phyloP scores from a whole-genome alignment of 1,140 invertebrate genomes.

The Heliconius himera region DNA sequence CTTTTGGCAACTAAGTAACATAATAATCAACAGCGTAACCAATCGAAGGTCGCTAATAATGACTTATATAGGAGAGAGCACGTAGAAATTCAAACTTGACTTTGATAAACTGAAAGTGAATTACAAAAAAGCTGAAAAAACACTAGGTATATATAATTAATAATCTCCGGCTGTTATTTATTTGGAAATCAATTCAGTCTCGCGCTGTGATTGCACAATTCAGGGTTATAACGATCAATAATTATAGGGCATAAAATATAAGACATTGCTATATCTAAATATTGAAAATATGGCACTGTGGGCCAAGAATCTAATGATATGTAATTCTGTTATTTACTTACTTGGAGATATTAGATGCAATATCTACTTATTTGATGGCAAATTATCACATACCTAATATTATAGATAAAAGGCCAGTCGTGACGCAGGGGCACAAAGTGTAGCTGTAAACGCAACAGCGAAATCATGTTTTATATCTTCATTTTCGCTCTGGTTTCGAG shows the following conservation, averaged over 20 bases:
- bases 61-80: slow-evolving; percentile 3
- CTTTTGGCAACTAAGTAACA: slow-evolving; percentile 15
- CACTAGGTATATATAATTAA: neutral
- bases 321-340: no score
- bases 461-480: no score
- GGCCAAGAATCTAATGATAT: no score
- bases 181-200: slow-evolving; percentile 4
- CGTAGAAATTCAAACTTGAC: slow-evolving; percentile 23
- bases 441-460: no score
- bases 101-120: slow-evolving; percentile 22
- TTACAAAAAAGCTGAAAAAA: neutral
- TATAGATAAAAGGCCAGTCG: no score
- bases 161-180: neutral
- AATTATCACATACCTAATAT: no score
- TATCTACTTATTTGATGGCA: no score
- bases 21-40: slow-evolving; percentile 18
- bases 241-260: neutral
- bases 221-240: slow-evolving; percentile 17
- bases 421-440: no score
- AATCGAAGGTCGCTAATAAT: slow-evolving; percentile 21
- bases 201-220: neutral
- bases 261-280: neutral
- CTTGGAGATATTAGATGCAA: no score
- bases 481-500: no score
- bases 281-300: neutral